phyloP scores from a whole-genome alignment of 2,113 vertebrate genomes.

The Leiothrix lutea region DNA sequence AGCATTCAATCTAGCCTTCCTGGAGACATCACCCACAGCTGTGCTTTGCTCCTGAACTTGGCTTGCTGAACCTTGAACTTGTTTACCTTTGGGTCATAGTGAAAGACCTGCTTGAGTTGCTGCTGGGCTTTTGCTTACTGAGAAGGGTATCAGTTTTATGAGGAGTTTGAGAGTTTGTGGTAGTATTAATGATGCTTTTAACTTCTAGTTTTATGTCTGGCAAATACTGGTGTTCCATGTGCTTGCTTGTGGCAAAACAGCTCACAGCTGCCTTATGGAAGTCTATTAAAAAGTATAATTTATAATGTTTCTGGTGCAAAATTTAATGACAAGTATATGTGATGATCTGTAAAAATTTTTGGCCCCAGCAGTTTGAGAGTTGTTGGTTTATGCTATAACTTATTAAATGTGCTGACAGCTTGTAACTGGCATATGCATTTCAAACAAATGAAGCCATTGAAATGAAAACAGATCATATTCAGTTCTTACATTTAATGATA shows the following conservation, averaged over 20 bases:
- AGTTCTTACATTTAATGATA: not conserved
- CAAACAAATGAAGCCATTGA: slow-evolving; percentile 16
- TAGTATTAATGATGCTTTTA: not conserved
- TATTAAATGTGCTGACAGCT: slow-evolving; percentile 13
- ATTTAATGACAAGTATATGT: slow-evolving; percentile 15
- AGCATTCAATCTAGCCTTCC: not conserved
- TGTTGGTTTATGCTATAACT: slow-evolving; percentile 6
- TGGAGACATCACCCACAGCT: not conserved
- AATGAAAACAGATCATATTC: slow-evolving; percentile 6
- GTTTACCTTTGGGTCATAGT: not conserved
- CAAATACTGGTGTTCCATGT: not conserved
- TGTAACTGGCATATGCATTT: not conserved
- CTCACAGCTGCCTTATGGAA: not conserved
- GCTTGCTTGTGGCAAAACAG: slow-evolving; percentile 20
- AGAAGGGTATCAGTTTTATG: not conserved
- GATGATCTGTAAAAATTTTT: slow-evolving; percentile 31
- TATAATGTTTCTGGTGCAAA: not conserved
- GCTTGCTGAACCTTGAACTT: not conserved
- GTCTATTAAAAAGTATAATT: slow-evolving; percentile 2
- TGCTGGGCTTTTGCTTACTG: not conserved
- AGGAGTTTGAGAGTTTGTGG: not conserved
- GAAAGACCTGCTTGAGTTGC: not conserved
- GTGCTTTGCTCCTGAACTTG: not conserved
- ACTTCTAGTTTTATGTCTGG: not conserved
- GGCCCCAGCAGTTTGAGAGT: not conserved